Conservation (phyloP, 2,113 vertebrate species). For the Malurus elegans region DNA sequence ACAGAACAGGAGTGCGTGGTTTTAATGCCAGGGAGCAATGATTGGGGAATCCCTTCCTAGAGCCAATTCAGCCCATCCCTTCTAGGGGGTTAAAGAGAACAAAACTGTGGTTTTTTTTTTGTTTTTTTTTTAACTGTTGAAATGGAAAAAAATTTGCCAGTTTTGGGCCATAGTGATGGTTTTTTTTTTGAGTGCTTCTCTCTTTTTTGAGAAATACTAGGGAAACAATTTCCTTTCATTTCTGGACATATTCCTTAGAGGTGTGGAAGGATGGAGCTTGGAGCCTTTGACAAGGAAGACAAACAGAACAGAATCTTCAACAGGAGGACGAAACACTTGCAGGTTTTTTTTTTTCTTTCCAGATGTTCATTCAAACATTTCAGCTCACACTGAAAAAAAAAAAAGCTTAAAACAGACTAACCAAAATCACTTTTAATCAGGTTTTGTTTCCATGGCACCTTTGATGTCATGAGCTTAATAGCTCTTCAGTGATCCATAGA, state of each 20-base stretch:
- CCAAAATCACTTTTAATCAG: slow-evolving; percentile 61
- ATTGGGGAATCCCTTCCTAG: background rate
- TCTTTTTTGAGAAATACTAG: background rate
- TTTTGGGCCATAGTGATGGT: background rate
- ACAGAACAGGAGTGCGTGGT: background rate
- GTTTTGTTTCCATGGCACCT: slow-evolving; percentile 65
- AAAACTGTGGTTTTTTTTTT: background rate
- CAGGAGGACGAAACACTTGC: background rate
- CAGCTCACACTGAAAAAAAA: background rate
- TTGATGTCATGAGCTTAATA: slow-evolving; percentile 59
- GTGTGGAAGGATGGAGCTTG: background rate
- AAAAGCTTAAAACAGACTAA: slow-evolving; percentile 24
- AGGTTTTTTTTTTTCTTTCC: background rate
- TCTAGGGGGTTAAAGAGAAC: background rate
- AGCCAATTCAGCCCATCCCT: background rate
- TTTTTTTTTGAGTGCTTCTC: background rate
- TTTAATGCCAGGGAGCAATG: background rate
- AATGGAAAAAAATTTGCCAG: background rate
- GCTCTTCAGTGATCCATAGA: slow-evolving; percentile 30
- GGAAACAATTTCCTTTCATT: background rate
- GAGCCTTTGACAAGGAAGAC: background rate
- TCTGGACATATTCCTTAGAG: background rate
- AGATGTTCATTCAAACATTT: slow-evolving; percentile 18
- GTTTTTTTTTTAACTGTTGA: background rate
- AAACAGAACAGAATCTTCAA: background rate